Evolutionary conservation across 2,113 vertebrate genomes (phyloP).

Genomic region (Protobothrops mucrosquamatus): DNA sequence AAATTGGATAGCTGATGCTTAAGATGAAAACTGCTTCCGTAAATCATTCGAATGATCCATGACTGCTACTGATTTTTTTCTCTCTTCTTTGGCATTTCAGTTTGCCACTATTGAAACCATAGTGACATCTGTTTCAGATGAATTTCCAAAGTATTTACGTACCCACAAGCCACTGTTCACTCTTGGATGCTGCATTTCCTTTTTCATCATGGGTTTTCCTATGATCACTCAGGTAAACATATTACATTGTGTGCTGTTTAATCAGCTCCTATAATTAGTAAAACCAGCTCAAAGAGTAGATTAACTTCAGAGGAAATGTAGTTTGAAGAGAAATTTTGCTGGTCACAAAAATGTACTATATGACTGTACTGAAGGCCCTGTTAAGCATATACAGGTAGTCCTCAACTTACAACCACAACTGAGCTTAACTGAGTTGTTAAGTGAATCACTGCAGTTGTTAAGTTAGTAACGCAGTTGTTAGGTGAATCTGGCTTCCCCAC

Average conservation of each 20-base stretch:
- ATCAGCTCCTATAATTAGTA: background rate
- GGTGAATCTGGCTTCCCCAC: background rate
- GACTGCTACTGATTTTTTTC: background rate
- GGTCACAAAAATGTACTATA: background rate
- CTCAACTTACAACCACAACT: background rate
- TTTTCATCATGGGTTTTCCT: constrained; percentile 97
- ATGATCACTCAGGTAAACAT: constrained; percentile 94
- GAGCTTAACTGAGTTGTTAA: no score
- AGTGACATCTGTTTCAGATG: constrained; percentile 93
- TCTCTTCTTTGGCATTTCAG: constrained; percentile 61
- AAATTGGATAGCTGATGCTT: background rate
- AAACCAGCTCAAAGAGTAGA: background rate
- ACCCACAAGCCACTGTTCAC: constrained; percentile 93
- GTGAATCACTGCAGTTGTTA: background rate
- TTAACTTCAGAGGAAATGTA: background rate
- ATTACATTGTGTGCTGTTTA: background rate
- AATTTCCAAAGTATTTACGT: constrained; percentile 93
- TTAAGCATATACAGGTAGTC: background rate
- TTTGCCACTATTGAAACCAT: constrained; percentile 99
- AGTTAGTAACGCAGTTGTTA: background rate
- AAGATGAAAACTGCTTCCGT: background rate
- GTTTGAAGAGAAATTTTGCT: background rate
- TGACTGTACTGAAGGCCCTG: background rate
- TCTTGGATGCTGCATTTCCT: constrained; percentile 82
- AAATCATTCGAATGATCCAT: background rate